Evolutionary conservation across 64 coral and sea anemone species (phyloP).

Genomic region (Platygyra sinensis): DNA sequence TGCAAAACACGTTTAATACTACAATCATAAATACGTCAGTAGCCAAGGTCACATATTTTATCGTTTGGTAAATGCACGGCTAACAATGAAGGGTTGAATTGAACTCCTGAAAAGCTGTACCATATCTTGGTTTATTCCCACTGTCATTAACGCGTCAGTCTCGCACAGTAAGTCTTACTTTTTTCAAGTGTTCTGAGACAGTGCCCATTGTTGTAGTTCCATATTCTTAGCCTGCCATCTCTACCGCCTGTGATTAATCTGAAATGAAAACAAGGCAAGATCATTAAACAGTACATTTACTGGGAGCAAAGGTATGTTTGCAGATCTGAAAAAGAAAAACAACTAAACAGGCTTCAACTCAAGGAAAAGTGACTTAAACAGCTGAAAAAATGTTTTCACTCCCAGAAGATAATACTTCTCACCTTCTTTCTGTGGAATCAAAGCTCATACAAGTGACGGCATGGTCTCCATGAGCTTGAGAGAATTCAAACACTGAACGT

Average conservation of each 20-base stretch:
- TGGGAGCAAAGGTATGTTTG: too few species aligned
- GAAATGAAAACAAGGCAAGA: background rate
- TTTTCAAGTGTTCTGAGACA: constrained; percentile 91
- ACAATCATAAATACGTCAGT: too few species aligned
- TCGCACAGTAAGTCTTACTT: constrained; percentile 54
- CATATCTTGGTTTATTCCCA: too few species aligned
- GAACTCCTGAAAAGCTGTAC: too few species aligned
- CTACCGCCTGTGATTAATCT: constrained; percentile 93
- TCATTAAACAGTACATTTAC: too few species aligned
- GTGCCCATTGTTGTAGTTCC: constrained; percentile 99
- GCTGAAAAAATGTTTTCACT: background rate
- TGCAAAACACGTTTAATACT: too few species aligned
- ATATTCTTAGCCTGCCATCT: constrained; percentile 93
- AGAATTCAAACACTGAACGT: constrained; percentile 88
- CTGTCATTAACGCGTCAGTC: background rate
- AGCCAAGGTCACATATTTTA: too few species aligned
- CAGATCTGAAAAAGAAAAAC: background rate
- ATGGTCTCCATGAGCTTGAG: constrained; percentile 83
- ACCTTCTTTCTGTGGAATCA: constrained; percentile 97
- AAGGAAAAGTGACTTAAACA: too few species aligned
- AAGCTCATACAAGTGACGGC: constrained; percentile 91
- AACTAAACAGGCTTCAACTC: too few species aligned
- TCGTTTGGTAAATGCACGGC: too few species aligned
- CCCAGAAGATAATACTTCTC: background rate
- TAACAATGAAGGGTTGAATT: too few species aligned